Evolutionary conservation across 2,888 invertebrate species (phyloP), one percentile per base, ranked within the genome.

Genomic region (Euphydryas editha): DNA sequence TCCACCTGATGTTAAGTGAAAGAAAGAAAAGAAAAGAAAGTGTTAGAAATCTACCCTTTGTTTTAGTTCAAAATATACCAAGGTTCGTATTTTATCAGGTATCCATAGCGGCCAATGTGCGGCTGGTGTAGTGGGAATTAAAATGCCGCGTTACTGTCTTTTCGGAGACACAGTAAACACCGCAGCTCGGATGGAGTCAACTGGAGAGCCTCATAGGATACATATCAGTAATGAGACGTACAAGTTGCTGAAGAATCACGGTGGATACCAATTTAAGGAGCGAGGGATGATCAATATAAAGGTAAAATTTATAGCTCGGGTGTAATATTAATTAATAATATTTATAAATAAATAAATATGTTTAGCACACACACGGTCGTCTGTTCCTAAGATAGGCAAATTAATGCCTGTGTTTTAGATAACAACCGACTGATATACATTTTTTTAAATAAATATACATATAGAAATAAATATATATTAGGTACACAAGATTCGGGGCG

Each of bases 161-260:
- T 97, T 97, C 80, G 97, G 97, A 0, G 97, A 97, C 80, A 96
- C 97, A 0, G 97, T 97, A 1, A 97, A 97, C 81, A 96, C 96
- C 0, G 96, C 97, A 0, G 96, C 96, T 0, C 86, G 97, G 42
- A 97, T 97, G 96, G 96, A 97, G 82, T 95, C 96, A 59, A 95
- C 94, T 2, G 96, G 96, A 0, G 95, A 95, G 74, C 95, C 96
- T 0, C 94, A 96, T 77, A 93, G 94, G 80, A 95, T 97, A 64
- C 97, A 97, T 84, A 94, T 97, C 82, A 97, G 97, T 57, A 93
- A 95, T 72, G 94, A 94, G 57, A 96, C 96, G 0, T 95, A 95
- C 77, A 82, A 86, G 57, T 88, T 96, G 54, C 85, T 97, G 44
- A 94, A 95, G 70, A 93, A 94, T 72, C 91, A 96, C 11, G 96